Evolutionary conservation across 2,113 vertebrate genomes (phyloP), one percentile per base, ranked within the genome.

Genomic region (Lethenteron camtschaticum): DNA sequence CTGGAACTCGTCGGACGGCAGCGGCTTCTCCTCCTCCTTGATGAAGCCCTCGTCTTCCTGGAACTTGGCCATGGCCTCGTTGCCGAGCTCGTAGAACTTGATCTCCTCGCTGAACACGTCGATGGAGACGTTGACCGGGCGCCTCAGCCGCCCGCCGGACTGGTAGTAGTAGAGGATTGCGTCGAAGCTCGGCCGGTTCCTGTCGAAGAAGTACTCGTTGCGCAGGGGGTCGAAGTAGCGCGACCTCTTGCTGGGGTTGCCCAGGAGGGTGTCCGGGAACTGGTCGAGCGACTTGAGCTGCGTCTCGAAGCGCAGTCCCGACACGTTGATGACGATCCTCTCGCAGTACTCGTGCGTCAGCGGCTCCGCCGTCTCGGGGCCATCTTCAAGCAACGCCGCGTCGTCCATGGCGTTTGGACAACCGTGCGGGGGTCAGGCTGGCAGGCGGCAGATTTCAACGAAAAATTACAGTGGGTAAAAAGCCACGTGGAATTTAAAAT

Each of bases 81-180:
- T 83, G 0, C 87, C 87, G 55, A 95, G 78, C 76, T 92, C 84
- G 57, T 94, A 95, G 79, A 95, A 95, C 18, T 81, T 77, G 69
- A 94, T 76, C 79, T 95, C 90, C 55, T 92, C 88, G 81, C 90
- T 73, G 79, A 95, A 95, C 74, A 94, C 79, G 58, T 95, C 89
- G 57, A 92, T 75, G 1, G 90, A 87, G 56, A 95, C 81, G 70
- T 87, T 87, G 72, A 85, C 79, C 0, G 90, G 90, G 4, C 89
- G 75, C 3, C 88, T 77, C 58, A 95, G 80, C 41, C 89, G 76
- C 1, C 90, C 90, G 0, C 90, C 90, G 0, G 88, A 92, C 75
- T 95, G 90, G 76, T 95, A 95, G 75, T 89, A 95, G 78, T 92
- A 89, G 18, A 95, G 81, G 79, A 88, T 87, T 73, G 87, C 83